Percentiles rank a stretch among this genome's conserved stretches.
These are phyloP conservation scores for Telmatherina bonti DNA, from an alignment of 2,797 vertebrate genomes.

Conservation along the genomic window DNA sequence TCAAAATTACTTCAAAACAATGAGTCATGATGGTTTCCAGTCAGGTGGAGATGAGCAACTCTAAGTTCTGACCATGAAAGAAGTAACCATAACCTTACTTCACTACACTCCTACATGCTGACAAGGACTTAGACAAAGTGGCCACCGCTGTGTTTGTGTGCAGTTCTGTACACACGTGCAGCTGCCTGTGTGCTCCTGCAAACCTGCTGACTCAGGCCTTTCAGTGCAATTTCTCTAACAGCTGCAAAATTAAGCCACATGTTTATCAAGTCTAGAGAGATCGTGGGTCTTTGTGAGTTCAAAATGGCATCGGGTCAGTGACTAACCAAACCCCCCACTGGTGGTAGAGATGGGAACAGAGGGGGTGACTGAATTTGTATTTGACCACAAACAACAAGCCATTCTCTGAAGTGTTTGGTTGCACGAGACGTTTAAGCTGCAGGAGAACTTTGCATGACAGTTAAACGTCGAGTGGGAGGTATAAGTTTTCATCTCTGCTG, in stretches of 20 bases:
- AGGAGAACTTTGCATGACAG: conserved; percentile 40
- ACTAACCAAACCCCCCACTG: conserved; percentile 46
- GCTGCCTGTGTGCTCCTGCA: conserved; percentile 26
- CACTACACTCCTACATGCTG: conserved; percentile 48
- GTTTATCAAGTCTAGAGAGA: conserved; percentile 60
- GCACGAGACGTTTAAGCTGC: conserved; percentile 30
- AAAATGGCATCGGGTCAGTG: conserved; percentile 63
- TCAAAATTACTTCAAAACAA: not conserved
- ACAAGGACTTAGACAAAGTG: conserved; percentile 38
- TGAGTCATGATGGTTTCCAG: no score
- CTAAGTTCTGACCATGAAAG: conserved; percentile 2
- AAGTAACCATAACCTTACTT: conserved; percentile 42
- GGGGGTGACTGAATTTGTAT: conserved; percentile 54
- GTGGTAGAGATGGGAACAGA: conserved; percentile 66
- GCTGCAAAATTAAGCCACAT: conserved; percentile 71
- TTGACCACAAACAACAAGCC: conserved; percentile 56
- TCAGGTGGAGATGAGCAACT: not conserved
- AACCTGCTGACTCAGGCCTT: conserved; percentile 65
- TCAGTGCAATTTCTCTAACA: conserved; percentile 63
- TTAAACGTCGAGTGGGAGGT: conserved; percentile 12
- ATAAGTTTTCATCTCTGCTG: conserved; percentile 18
- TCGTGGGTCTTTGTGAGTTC: conserved; percentile 50
- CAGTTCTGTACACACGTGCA: conserved; percentile 14
- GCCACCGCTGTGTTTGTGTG: conserved; percentile 24
- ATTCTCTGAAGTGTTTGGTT: conserved; percentile 46